Evolutionary conservation across 53 echinoderm and acorn worm species (phyloP), one percentile per base, ranked within the genome.

Genomic region (Apostichopus leukothele): DNA sequence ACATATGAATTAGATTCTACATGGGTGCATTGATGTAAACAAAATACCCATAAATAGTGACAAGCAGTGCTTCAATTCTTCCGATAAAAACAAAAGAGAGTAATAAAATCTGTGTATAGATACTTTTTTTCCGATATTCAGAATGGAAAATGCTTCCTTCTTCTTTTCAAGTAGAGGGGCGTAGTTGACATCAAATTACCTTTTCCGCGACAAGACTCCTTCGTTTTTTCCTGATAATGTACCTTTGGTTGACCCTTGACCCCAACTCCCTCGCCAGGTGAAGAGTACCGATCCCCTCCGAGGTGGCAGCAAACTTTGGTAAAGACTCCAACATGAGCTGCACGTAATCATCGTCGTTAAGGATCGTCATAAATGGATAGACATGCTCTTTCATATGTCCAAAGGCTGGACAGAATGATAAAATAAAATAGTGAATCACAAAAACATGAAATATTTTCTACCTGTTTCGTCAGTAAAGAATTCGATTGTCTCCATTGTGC

Each of bases 151-250:
- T 3, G 3, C 39, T 39, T 39, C 39, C 39, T 39, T 39, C 39
- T 39, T 39, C 39, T 39, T 39, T 39, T 39, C 39, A 39, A 39
- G 39, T 39, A 39, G 0, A 39, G 39, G 39, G 39, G 3, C 2
- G 3, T 39, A 39, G 10, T 57, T 0, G 57, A 57, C 10, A 57
- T 9, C 57, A 57, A 1, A 7, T 57, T 57, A 96, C 98, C 93
- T 96, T 96, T 14, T 99, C 92, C 7, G 93, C 92, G 1, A 93
- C 91, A 9, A 94, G 94, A n/a, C 59, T 93, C 92, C 93, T 90
- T 14, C 94, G 90, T 86, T 96, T 94, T 59, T 88, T 88, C 12
- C 94, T 77, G 73, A 99, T 92, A 51, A 91, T 60, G 55, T 91
- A 93, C 88, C 93, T 90, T 21, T 93, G 92, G 54, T 86, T 86